A percentile compares a stretch with the other conserved stretches of the same genome.
These are phyloP conservation scores for Avahi laniger DNA, from an alignment of 2,797 vertebrate genomes.

Conservation along the genomic window DNA sequence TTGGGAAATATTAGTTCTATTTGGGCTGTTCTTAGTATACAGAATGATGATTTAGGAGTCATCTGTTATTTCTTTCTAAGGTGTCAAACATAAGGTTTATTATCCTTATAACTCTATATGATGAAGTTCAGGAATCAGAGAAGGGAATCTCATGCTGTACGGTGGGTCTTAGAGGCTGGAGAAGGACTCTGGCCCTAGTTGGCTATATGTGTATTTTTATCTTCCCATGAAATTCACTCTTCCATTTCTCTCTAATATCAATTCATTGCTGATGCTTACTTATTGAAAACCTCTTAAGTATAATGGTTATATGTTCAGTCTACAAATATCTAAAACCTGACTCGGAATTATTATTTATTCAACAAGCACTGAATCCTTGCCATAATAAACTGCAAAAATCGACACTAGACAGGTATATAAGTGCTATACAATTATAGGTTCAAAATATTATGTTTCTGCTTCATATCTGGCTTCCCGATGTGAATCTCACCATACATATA, in stretches of 20 bases:
- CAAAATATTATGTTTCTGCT: background rate
- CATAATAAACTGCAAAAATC: background rate
- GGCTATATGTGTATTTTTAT: background rate
- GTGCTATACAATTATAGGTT: background rate
- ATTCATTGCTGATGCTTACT: background rate
- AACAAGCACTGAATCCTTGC: background rate
- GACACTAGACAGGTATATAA: background rate
- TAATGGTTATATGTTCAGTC: background rate
- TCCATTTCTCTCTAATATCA: background rate
- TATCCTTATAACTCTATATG: background rate
- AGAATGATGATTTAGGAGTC: background rate
- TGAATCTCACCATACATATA: accelerated
- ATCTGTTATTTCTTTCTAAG: background rate
- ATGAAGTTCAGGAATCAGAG: background rate
- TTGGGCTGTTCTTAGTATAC: background rate
- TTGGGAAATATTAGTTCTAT: background rate
- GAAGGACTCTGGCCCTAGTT: background rate
- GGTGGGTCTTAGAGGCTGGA: too few species aligned
- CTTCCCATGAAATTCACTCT: background rate
- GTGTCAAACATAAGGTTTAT: background rate
- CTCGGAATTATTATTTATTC: background rate
- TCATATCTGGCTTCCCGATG: background rate
- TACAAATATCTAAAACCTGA: background rate
- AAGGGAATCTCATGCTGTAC: background rate
- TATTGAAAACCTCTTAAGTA: background rate